Base-by-base conservation (phyloP, 2,113 vertebrate genomes). In the Gambusia affinis region DNA sequence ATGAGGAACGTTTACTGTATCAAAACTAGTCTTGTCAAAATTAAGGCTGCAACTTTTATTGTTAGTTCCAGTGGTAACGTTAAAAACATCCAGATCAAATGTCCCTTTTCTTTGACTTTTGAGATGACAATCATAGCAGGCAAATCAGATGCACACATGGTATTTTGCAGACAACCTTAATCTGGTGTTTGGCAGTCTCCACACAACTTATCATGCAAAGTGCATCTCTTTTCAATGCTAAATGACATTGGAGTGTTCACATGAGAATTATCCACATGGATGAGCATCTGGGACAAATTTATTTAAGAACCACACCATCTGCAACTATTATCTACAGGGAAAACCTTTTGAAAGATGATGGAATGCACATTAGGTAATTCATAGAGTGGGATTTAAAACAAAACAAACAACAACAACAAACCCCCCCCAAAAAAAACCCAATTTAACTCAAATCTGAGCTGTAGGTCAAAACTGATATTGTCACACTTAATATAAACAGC, bases 251-350 rank as follows among this genome's bases (percentile, higher is more conserved):
- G 14, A 57, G 44, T 65, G 30, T 66, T 74, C 63, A 39, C 15
- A 27, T 73, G 69, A 61, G 57, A 71, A 15, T 71, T 61, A 27
- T 51, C 27, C 61, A 65, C 44, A 51, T 66, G 72, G 31, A 74
- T 74, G n/a, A 74, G 47, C 63, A 74, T 74, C 72, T 66, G 44
- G 72, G 72, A 66, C 63, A 66, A 66, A 37, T 54, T 35, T 30
- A 63, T 42, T 51, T 57, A 74, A 64, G 47, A 63, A 17, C 17
- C 30, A 65, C 44, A 66, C n/a, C 30, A 64, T 54, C 63, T 66
- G 72, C 31, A 54, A 64, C 19, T 27, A 28, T 33, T n/a, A 37
- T n/a, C 44, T 29, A 57, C n/a, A 28, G 72, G 62, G 47, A 47
- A 73, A 63, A 44, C 28, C 37, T 31, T 33, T 47, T 72, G 14